phyloP scores from a whole-genome alignment of 2,797 vertebrate species.

The Mallotus villosus region DNA sequence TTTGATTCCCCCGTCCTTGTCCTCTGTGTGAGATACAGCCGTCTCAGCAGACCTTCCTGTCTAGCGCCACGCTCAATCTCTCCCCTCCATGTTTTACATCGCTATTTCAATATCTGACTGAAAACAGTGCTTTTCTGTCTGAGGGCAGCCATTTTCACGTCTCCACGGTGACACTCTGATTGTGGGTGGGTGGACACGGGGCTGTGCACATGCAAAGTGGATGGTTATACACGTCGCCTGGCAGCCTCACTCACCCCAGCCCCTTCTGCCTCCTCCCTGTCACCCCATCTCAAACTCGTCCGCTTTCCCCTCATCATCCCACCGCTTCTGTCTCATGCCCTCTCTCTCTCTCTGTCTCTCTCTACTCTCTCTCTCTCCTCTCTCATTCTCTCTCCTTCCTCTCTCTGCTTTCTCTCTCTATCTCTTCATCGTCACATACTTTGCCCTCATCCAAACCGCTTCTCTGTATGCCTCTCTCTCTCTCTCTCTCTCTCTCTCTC shows the following conservation, averaged over 20 bases:
- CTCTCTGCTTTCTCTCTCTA: slow-evolving; percentile 37
- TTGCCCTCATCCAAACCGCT: no score
- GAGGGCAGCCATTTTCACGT: not conserved
- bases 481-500: no score
- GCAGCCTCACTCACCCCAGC: not conserved
- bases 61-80: not conserved
- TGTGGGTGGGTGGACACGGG: not conserved
- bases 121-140: not conserved
- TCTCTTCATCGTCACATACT: no score
- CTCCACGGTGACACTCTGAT: slow-evolving; percentile 2
- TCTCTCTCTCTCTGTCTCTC: no score
- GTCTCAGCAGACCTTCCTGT: slow-evolving; percentile 7
- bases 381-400: no score
- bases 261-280: slow-evolving; percentile 5
- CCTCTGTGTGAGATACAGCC: slow-evolving; percentile 18
- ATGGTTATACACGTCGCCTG: not conserved
- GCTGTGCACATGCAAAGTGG: not conserved
- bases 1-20: slow-evolving; percentile 21
- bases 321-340: not conserved
- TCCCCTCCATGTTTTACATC: not conserved
- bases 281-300: slow-evolving; percentile 25
- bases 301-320: slow-evolving; percentile 13
- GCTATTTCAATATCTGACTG: not conserved
- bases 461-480: no score
- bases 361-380: no score